Base-by-base conservation (phyloP, 2,888 invertebrate genomes). In the Leptarthrus brevirostris region DNA sequence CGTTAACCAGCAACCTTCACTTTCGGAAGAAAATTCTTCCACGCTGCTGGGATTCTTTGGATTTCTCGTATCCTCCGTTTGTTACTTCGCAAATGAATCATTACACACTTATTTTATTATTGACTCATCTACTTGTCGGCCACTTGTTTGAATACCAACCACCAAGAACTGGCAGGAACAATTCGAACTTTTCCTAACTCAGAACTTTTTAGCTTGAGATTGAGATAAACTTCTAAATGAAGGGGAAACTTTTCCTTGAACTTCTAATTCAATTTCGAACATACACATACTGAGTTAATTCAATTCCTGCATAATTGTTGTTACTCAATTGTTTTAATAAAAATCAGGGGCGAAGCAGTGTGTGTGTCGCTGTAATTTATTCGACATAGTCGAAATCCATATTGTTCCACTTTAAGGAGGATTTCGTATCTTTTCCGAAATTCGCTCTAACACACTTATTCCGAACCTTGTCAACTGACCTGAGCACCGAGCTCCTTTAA, bases 91-190 rank as follows among this genome's bases (percentile, higher is more conserved):
- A 36, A 58, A 58, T 58, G 58, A 58, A 34, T 58, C 58, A 58
- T 58, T 58, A 58, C 36, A 36, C 58, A 58, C 58, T 58, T 58
- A 58, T 58, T 58, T 58, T 58, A 58, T 58, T 58, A 58, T 58
- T 58, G 58, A 58, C 58, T 58, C 58, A 26, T 58, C 58, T 58
- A 58, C 58, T 58, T 58, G 58, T 58, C 58, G 34, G 58, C 58
- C 58, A 58, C 58, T 58, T 58, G 58, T 58, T 58, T 36, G 58
- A 58, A 58, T 58, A 58, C 36, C 34, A 34, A 10, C 58, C 20
- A 36, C 58, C 16, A n/a, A 34, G 12, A 40, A 18, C 58, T 34
- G 14, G 18, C 34, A 36, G 36, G 49, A 49, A n/a, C 49, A 16
- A 20, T 18, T 58, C 36, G 14, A 58, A 58, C 58, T 58, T 58